Conservation (phyloP, 2,797 vertebrate species). For the Brachymystax lenok region DNA sequence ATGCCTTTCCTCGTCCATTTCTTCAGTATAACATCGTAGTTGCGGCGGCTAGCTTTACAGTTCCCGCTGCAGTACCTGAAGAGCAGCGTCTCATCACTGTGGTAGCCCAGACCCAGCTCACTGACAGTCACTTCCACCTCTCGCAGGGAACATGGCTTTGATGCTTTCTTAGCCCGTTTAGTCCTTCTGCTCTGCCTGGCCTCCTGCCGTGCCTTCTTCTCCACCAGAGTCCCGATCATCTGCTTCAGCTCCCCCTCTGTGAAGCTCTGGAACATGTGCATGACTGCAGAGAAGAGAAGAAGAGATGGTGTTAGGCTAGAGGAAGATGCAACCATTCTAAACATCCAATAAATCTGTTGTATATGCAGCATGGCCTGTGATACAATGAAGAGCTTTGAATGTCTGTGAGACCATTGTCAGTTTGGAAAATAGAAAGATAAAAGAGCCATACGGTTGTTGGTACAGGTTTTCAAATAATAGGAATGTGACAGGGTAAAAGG, state of each 20-base stretch:
- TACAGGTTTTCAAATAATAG: too few species aligned
- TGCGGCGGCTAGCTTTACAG: constrained; percentile 73
- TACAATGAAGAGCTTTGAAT: neutral
- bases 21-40: constrained; percentile 83
- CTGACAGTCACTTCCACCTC: constrained; percentile 82
- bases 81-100: constrained; percentile 81
- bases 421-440: too few species aligned
- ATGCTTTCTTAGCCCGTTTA: constrained; percentile 73
- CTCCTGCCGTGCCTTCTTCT: constrained; percentile 66
- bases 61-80: constrained; percentile 87
- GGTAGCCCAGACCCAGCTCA: constrained; percentile 82
- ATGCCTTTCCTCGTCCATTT: constrained; percentile 75
- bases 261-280: constrained; percentile 80
- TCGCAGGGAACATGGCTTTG: constrained; percentile 79
- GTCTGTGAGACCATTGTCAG: neutral
- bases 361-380: neutral
- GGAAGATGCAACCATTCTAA: neutral
- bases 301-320: neutral
- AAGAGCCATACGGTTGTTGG: too few species aligned
- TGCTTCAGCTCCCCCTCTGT: constrained; percentile 82
- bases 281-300: constrained; percentile 37
- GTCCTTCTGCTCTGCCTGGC: constrained; percentile 69
- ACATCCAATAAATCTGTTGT: neutral
- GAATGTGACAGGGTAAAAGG: too few species aligned
- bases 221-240: constrained; percentile 72